Base-by-base conservation (phyloP, 2,113 vertebrate genomes). In the Hoplias malabaricus region DNA sequence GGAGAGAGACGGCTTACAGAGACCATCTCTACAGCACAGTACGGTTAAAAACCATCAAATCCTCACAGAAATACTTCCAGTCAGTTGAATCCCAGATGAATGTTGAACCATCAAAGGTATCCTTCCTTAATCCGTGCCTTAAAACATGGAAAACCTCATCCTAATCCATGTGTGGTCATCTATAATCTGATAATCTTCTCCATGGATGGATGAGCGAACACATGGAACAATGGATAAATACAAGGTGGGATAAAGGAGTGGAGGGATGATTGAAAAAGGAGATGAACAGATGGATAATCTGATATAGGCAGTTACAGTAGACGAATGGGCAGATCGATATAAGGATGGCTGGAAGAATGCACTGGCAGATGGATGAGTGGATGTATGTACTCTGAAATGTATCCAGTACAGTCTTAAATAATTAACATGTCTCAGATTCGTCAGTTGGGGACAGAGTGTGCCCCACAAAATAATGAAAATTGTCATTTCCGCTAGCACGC, bases 311-410 rank as follows among this genome's bases (percentile, higher is more conserved):
- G 13, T 33, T 61, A 33, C 29, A 61, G 29, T 66, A 23, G 21
- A 66, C 42, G 36, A 10, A 40, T 62, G 59, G n/a, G 19, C 11
- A 33, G 10, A 36, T 36, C 59, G 21, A 36, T 5, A 48, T 19
- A 16, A 19, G 43, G 43, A 48, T 48, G 11, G 16, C 4, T 23
- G 19, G 31, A 34, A 2, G 16, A 5, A 23, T 13, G 3, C 2
- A 21, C 34, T 3, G 4, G 12, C 0, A 13, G 19, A 69, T 33
- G 23, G 10, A 23, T 69, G 29, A 69, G 23, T 8, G 23, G n/a
- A 53, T 23, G 13, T 5, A 48, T n/a, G 11, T 19, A 48, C 71
- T 29, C 40, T 38, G 19, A 68, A 74, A 38, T 69, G 69, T 80
- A n/a, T n/a, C n/a, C n/a, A n/a, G n/a, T n/a, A n/a, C n/a, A n/a